phyloP scores from a whole-genome alignment of 2,888 invertebrate species.

The Polietes domitor region DNA sequence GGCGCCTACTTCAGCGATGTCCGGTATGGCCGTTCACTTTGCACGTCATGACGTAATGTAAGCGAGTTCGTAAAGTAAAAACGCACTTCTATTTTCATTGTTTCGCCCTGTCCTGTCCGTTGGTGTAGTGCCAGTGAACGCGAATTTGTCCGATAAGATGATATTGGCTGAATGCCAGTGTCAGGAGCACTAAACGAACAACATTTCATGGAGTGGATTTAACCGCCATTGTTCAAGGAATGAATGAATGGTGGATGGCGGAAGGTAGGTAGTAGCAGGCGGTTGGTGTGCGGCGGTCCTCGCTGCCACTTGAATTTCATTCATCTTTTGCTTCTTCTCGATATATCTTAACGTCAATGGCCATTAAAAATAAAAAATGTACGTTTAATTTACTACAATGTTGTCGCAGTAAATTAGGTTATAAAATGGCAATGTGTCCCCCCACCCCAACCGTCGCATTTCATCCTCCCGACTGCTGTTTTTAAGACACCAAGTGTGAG shows the following conservation, averaged over 20 bases:
- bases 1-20: too few relatives aligned
- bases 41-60: background rate
- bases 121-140: too few relatives aligned
- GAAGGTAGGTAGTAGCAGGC: background rate
- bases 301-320: slow-evolving; percentile 26
- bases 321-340: background rate
- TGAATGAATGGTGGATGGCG: background rate
- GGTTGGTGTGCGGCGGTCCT: background rate
- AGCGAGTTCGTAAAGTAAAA: background rate
- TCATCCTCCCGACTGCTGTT: background rate
- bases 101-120: slow-evolving; percentile 30
- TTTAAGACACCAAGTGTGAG: background rate
- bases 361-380: slow-evolving; percentile 65
- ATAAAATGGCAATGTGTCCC: slow-evolving; percentile 57
- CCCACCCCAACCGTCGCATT: background rate
- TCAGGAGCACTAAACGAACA: slow-evolving; percentile 30
- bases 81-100: slow-evolving; percentile 31
- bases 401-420: slow-evolving; percentile 69
- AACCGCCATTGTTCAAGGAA: slow-evolving; percentile 2
- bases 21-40: background rate
- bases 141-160: slow-evolving; percentile 49
- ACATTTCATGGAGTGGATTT: slow-evolving; percentile 26
- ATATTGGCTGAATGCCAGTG: slow-evolving; percentile 59
- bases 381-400: slow-evolving; percentile 69
- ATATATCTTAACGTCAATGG: slow-evolving; percentile 49